Conservation (phyloP, 2,888 invertebrate species). For the Cheilosia pagana region DNA sequence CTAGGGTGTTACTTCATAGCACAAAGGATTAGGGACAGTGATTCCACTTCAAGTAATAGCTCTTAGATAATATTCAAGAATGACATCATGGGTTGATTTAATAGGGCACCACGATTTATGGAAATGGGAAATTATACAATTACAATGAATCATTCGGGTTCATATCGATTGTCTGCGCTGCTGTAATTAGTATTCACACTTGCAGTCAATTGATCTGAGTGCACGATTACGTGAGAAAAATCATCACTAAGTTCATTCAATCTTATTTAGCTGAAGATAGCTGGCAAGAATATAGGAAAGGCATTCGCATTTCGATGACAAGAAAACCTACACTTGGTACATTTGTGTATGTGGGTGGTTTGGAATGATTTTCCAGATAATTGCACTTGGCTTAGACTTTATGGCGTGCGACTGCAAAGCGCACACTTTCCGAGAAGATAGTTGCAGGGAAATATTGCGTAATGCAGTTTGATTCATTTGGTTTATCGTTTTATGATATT, state of each 20-base stretch:
- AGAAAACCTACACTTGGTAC: no score
- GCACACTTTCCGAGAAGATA: constrained; percentile 27
- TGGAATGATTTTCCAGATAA: constrained; percentile 19
- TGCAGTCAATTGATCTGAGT: constrained; percentile 36
- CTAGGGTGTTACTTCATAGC: constrained; percentile 5
- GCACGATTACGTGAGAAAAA: constrained; percentile 40
- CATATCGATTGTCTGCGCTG: constrained; percentile 1
- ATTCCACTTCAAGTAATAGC: neutral
- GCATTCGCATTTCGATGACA: no score
- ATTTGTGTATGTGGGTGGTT: no score
- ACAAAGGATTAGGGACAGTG: neutral
- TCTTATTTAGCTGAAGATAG: constrained; percentile 3
- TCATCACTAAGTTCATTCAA: constrained; percentile 44
- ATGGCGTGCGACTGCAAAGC: neutral
- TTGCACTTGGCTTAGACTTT: constrained; percentile 17
- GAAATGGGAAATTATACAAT: constrained; percentile 1
- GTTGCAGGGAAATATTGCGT: constrained; percentile 22
- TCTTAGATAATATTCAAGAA: constrained; percentile 7
- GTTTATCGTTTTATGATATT: neutral
- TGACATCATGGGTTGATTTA: constrained; percentile 34
- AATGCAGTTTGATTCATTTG: constrained; percentile 30
- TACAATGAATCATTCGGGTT: constrained; percentile 26
- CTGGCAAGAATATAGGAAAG: neutral
- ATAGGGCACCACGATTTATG: constrained; percentile 6
- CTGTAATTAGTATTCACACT: constrained; percentile 30